These are phyloP conservation scores for Arctocebus calabarensis DNA, from an alignment of 2,797 vertebrate species.

Conservation along the genomic window DNA sequence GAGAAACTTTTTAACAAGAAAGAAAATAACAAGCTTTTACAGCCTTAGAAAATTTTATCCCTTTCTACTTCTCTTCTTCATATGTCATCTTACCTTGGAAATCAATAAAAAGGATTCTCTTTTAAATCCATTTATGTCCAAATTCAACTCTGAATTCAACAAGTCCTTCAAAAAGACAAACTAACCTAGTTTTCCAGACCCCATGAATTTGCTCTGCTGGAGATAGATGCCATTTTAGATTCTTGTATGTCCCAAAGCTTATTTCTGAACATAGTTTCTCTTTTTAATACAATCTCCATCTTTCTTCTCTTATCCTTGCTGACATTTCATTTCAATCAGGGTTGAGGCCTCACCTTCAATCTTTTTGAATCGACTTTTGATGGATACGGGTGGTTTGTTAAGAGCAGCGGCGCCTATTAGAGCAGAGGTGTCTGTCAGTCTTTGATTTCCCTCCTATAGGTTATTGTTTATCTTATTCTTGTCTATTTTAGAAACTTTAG, in stretches of 20 bases:
- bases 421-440: slow-evolving; percentile 48
- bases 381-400: slow-evolving; percentile 80
- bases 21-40: slow-evolving; percentile 69
- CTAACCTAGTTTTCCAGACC: slow-evolving; percentile 81
- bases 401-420: slow-evolving; percentile 66
- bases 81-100: slow-evolving; percentile 79
- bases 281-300: slow-evolving; percentile 84
- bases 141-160: slow-evolving; percentile 82
- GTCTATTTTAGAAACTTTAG: slow-evolving; percentile 66
- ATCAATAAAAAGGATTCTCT: slow-evolving; percentile 82
- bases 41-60: slow-evolving; percentile 77
- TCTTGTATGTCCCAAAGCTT: slow-evolving; percentile 79
- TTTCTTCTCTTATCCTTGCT: slow-evolving; percentile 84
- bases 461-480: slow-evolving; percentile 79
- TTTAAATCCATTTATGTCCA: slow-evolving; percentile 84
- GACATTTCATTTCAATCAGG: slow-evolving; percentile 85
- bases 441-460: slow-evolving; percentile 69
- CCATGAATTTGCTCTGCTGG: slow-evolving; percentile 82
- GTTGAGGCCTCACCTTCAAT: slow-evolving; percentile 78
- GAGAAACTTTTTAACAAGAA: slow-evolving; percentile 70
- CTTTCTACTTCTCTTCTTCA: slow-evolving; percentile 70
- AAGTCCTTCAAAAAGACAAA: slow-evolving; percentile 85
- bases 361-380: slow-evolving; percentile 81
- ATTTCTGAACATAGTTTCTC: slow-evolving; percentile 82
- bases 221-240: slow-evolving; percentile 83